A percentile compares a stretch with the other conserved stretches of the same genome.
phyloP scores from a whole-genome alignment of 2,113 vertebrate genomes.

The Syrmaticus mikado region DNA sequence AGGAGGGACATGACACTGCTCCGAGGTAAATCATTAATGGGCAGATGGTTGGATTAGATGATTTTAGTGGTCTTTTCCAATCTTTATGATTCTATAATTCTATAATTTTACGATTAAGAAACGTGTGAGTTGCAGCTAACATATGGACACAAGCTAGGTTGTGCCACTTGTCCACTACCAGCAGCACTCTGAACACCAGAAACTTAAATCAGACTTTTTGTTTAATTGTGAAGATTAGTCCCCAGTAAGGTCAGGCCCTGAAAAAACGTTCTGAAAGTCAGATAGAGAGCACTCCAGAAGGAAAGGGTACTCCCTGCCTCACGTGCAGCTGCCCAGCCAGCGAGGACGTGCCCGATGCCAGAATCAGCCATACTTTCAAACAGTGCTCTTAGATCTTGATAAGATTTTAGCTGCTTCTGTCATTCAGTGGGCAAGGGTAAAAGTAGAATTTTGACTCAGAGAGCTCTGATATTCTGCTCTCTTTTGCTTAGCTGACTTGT shows the following conservation, averaged over 20 bases:
- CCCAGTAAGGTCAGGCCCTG: background rate
- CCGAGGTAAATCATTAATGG: background rate
- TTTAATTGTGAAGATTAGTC: background rate
- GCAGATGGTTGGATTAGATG: too few relatives aligned
- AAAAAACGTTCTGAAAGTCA: background rate
- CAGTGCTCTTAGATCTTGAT: rapidly evolving
- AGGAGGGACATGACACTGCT: background rate
- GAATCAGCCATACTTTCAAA: background rate
- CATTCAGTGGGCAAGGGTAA: background rate
- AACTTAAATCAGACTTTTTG: background rate
- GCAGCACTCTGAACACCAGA: background rate
- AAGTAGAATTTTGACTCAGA: background rate
- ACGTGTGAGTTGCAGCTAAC: background rate
- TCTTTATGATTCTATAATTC: too few relatives aligned
- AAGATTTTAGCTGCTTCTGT: background rate
- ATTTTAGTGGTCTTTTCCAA: too few relatives aligned
- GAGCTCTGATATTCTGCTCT: background rate
- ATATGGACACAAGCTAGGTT: background rate
- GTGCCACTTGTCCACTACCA: background rate
- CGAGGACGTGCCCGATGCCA: background rate
- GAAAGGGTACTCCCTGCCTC: background rate
- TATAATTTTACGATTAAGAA: background rate
- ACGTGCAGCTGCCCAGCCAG: background rate
- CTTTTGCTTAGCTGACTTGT: background rate
- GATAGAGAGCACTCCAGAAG: background rate